Evolutionary conservation across 1,140 invertebrate species (phyloP), one percentile per base, ranked within the genome.

Genomic region (Wasmannia auropunctata): DNA sequence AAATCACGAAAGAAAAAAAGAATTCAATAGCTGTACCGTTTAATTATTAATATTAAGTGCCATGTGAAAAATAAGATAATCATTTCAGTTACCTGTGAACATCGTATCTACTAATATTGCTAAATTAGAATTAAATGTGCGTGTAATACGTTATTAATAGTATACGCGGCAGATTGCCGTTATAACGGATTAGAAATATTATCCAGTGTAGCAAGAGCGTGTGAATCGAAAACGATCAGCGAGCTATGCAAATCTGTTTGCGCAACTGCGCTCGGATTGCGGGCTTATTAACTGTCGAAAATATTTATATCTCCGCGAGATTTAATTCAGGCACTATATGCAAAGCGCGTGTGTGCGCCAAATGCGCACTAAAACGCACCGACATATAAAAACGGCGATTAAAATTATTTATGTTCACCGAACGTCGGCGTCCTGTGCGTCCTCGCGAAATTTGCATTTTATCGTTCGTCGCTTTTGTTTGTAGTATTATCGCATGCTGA

Each of bases 401-500:
- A 86, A 86, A 81, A 83, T 86, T 67, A 86, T 86, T 86, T 74
- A 86, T 72, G 56, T 65, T 43, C 25, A 28, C 34, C 22, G 56
- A n/a, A 31, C 65, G 76, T 56, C 34, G 54, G n/a, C 46, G 56
- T 63, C 70, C 43, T 54, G n/a, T n/a, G 65, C 67, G 46, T 67
- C n/a, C 22, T 67, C 28, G 28, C 65, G 43, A 83, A 83, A 86
- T 83, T 86, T 86, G 65, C 85, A 86, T 86, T 86, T 62, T 83
- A 86, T 86, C 76, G 77, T 19, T 62, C 54, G 28, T 49, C 40
- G 63, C 67, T 86, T 86, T 86, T 83, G 79, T 86, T 70, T 76
- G 67, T 43, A 34, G 43, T 74, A 86, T 83, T 83, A 83, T 83
- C 79, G 65, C 56, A 62, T 63, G 49, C 46, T 69, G 85, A 70